phyloP scores from a whole-genome alignment of 2,888 invertebrate genomes.

The Netelia fuscicornis region DNA sequence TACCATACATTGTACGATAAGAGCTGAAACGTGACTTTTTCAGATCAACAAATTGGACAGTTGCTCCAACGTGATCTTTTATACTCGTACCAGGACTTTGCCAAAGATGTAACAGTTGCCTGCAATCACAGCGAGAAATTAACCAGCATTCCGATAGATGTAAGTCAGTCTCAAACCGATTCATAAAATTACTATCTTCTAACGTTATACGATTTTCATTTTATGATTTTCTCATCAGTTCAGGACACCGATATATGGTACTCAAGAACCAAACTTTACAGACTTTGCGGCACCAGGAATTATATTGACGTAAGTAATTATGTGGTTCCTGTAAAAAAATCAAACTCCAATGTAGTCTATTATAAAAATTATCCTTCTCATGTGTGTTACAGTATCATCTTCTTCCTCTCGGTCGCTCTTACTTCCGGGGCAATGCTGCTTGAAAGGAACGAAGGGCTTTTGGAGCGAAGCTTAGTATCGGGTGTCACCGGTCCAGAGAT shows the following conservation, averaged over 20 bases:
- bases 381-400: slow-evolving; percentile 90
- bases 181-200: neutral
- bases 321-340: neutral
- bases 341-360: neutral
- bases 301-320: slow-evolving; percentile 90
- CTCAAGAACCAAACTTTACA: slow-evolving; percentile 92
- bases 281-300: slow-evolving; percentile 98
- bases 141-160: slow-evolving; percentile 88
- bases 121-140: slow-evolving; percentile 89
- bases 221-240: slow-evolving; percentile 85
- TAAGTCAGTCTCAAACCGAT: slow-evolving; percentile 82
- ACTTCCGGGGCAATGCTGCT: slow-evolving; percentile 96
- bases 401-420: slow-evolving; percentile 96
- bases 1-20: neutral
- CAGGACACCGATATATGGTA: slow-evolving; percentile 91
- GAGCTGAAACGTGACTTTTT: slow-evolving; percentile 66
- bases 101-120: slow-evolving; percentile 87
- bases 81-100: slow-evolving; percentile 90
- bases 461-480: slow-evolving; percentile 95
- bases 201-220: neutral
- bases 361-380: slow-evolving; percentile 4
- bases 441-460: slow-evolving; percentile 95
- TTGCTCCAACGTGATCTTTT: slow-evolving; percentile 91
- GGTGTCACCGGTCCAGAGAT: slow-evolving; percentile 92
- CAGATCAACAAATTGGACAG: slow-evolving; percentile 96